Conservation (phyloP, 2,113 vertebrate genomes). For the Ophiodon elongatus region DNA sequence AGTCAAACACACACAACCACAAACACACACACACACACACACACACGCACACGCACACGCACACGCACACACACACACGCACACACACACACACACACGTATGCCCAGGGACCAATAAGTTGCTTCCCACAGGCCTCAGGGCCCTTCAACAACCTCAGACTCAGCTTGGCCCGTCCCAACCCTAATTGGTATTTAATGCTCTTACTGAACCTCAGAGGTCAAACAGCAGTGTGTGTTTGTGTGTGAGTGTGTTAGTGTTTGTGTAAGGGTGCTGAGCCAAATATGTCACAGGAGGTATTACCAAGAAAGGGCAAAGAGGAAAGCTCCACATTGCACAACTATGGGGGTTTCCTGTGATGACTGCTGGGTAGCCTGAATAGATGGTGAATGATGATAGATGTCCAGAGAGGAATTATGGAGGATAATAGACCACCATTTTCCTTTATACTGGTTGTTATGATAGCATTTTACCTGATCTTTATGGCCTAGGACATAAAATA, state of each 20-base stretch:
- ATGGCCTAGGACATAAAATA: constrained; percentile 76
- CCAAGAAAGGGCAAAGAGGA: constrained; percentile 56
- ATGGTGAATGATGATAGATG: constrained; percentile 74
- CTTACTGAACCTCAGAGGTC: constrained; percentile 75
- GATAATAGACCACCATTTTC: constrained; percentile 74
- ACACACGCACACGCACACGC: constrained; percentile 26
- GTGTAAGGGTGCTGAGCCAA: constrained; percentile 49
- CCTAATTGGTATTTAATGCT: constrained; percentile 84
- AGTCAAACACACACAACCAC: background rate
- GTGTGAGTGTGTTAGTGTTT: constrained; percentile 47
- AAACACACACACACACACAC: constrained; percentile 22
- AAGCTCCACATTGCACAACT: constrained; percentile 52
- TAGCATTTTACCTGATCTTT: constrained; percentile 77
- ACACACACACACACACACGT: constrained; percentile 27
- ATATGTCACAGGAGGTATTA: constrained; percentile 54
- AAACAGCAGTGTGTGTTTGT: constrained; percentile 60
- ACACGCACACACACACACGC: constrained; percentile 10
- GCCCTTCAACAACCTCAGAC: constrained; percentile 69
- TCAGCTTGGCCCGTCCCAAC: constrained; percentile 62
- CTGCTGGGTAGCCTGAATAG: constrained; percentile 36
- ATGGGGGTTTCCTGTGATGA: constrained; percentile 51
- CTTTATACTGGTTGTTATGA: constrained; percentile 73
- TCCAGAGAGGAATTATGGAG: constrained; percentile 67
- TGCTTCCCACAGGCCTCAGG: constrained; percentile 75
- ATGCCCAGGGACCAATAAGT: constrained; percentile 79